phyloP scores from a whole-genome alignment of 2,797 vertebrate genomes.

The Lacerta agilis region DNA sequence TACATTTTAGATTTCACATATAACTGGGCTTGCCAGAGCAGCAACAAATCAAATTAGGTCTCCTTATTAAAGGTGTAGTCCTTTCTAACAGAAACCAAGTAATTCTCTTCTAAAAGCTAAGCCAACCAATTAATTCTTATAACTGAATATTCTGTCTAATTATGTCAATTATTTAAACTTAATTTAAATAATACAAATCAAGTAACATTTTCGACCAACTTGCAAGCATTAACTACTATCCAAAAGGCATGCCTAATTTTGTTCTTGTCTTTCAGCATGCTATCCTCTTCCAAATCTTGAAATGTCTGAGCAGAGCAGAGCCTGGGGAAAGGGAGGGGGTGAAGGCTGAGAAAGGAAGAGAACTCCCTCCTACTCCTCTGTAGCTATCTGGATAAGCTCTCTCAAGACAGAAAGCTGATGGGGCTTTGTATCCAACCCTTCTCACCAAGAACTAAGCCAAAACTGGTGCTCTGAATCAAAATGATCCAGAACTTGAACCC shows the following conservation, averaged over 20 bases:
- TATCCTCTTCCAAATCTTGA: not conserved
- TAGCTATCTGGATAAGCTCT: not conserved
- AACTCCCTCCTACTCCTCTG: not conserved
- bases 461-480: not conserved
- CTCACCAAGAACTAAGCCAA: not conserved
- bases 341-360: not conserved
- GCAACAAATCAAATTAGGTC: slow-evolving; percentile 75
- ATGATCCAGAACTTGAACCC: not conserved
- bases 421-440: not conserved
- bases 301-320: not conserved
- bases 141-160: slow-evolving; percentile 80
- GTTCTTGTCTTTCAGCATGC: slow-evolving; percentile 41
- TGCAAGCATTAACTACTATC: slow-evolving; percentile 56
- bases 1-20: slow-evolving; percentile 70
- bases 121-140: slow-evolving; percentile 78
- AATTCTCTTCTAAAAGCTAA: slow-evolving; percentile 75
- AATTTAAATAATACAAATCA: slow-evolving; percentile 77
- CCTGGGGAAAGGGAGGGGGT: not conserved
- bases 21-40: slow-evolving; percentile 73
- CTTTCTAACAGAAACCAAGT: slow-evolving; percentile 75
- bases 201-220: slow-evolving; percentile 74
- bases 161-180: slow-evolving; percentile 81
- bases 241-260: slow-evolving; percentile 59
- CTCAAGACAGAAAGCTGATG: not conserved
- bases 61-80: slow-evolving; percentile 78